Percentiles rank a stretch among this genome's conserved stretches.
phyloP scores from a whole-genome alignment of 2,113 vertebrate genomes.

The Trogon surrucura region DNA sequence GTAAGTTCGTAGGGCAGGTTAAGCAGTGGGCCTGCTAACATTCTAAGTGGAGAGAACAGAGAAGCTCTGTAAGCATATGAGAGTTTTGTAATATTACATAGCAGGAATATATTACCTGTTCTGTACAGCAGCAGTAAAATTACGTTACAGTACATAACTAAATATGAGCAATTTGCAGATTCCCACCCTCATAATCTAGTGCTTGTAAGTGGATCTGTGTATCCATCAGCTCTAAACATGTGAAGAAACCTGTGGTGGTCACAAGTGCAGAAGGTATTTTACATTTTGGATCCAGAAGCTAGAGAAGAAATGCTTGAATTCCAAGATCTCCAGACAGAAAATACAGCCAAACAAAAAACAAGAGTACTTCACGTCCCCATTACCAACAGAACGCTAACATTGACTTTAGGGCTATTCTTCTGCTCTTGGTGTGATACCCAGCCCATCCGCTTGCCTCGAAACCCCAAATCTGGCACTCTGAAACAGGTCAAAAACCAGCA shows the following conservation, averaged over 20 bases:
- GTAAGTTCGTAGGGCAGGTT: not conserved
- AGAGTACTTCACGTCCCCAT: not conserved
- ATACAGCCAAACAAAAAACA: not conserved
- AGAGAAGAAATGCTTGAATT: not conserved
- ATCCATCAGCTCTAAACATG: not conserved
- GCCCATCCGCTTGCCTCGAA: not conserved
- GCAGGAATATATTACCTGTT: not conserved
- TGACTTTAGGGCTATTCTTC: not conserved
- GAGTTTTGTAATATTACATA: not conserved
- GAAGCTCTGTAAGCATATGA: not conserved
- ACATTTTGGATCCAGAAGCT: not conserved
- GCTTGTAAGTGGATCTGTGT: not conserved
- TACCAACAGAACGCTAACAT: not conserved
- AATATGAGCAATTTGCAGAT: not conserved
- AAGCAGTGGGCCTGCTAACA: not conserved
- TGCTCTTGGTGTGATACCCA: not conserved
- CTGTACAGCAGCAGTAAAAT: not conserved
- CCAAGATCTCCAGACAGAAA: not conserved
- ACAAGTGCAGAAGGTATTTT: not conserved
- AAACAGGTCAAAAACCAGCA: not conserved
- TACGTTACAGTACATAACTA: not conserved
- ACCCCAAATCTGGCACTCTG: fast-evolving
- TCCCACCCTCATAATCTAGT: not conserved
- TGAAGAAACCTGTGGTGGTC: not conserved
- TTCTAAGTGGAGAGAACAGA: not conserved